Evolutionary conservation across 2,113 vertebrate species (phyloP).

Genomic region (Scomber colias): DNA sequence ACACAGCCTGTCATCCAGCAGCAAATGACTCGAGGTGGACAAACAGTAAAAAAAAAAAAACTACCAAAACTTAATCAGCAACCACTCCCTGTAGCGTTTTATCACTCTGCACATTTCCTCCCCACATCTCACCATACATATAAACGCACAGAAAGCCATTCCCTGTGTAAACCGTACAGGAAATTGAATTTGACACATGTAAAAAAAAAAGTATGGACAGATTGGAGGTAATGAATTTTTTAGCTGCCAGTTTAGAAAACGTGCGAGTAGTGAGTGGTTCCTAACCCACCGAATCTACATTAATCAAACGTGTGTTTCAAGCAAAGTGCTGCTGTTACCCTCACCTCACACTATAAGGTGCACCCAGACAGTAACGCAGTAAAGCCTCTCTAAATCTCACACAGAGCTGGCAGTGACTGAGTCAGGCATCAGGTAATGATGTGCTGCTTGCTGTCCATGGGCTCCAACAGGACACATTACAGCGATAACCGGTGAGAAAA

Average conservation of each 20-base stretch:
- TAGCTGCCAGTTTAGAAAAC: background rate
- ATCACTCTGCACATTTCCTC: background rate
- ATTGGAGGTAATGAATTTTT: constrained; percentile 15
- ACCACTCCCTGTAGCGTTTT: background rate
- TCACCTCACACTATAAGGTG: constrained; percentile 6
- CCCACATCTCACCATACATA: background rate
- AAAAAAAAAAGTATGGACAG: background rate
- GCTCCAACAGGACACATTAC: constrained; percentile 15
- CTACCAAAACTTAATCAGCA: background rate
- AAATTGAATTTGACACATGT: background rate
- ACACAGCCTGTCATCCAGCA: background rate
- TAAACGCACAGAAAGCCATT: background rate
- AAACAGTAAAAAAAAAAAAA: background rate
- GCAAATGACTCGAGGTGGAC: background rate
- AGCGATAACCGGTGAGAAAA: constrained; percentile 53
- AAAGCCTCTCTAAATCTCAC: background rate
- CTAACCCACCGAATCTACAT: constrained; percentile 6
- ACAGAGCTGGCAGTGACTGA: background rate
- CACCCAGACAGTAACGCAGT: background rate
- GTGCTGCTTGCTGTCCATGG: constrained; percentile 20
- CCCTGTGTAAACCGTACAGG: constrained; percentile 3
- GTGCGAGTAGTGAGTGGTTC: background rate
- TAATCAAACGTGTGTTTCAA: background rate
- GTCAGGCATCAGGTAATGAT: constrained; percentile 33
- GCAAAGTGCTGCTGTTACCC: background rate